Conservation (phyloP, 1,140 invertebrate species). For the Stegodyphus mimosarum region DNA sequence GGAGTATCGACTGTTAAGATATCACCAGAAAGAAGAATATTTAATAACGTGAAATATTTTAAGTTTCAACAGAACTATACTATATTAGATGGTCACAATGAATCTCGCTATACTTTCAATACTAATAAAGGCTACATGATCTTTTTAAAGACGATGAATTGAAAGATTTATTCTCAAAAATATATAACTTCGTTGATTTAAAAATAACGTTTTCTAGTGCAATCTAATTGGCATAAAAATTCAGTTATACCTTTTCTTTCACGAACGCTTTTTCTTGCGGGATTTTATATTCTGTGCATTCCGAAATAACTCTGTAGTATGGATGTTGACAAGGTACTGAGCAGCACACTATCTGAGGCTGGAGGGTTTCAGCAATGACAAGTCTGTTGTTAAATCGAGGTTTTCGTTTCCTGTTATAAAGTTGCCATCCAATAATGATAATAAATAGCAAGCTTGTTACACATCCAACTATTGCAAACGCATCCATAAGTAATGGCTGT, state of each 20-base stretch:
- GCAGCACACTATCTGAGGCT: constrained; percentile 37
- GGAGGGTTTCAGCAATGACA: constrained; percentile 36
- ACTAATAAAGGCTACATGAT: no score
- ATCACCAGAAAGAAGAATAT: no score
- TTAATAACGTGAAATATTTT: no score
- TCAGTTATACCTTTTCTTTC: neutral
- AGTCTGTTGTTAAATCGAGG: neutral
- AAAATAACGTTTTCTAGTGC: no score
- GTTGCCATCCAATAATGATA: constrained; percentile 21
- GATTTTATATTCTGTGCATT: constrained; percentile 13
- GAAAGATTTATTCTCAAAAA: no score
- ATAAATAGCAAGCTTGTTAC: neutral
- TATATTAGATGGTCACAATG: no score
- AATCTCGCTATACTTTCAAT: no score
- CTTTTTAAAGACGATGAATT: no score
- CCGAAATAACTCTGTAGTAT: constrained; percentile 57
- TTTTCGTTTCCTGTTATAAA: neutral
- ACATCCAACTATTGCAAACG: constrained; percentile 12
- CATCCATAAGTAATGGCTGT: constrained; percentile 19
- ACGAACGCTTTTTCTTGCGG: neutral
- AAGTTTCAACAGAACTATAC: no score
- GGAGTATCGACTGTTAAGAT: no score
- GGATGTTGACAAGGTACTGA: constrained; percentile 56
- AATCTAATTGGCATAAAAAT: no score
- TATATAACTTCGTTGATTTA: no score